These are phyloP conservation scores for Centropristis striata DNA, from an alignment of 2,113 vertebrate genomes.

Conservation along the genomic window DNA sequence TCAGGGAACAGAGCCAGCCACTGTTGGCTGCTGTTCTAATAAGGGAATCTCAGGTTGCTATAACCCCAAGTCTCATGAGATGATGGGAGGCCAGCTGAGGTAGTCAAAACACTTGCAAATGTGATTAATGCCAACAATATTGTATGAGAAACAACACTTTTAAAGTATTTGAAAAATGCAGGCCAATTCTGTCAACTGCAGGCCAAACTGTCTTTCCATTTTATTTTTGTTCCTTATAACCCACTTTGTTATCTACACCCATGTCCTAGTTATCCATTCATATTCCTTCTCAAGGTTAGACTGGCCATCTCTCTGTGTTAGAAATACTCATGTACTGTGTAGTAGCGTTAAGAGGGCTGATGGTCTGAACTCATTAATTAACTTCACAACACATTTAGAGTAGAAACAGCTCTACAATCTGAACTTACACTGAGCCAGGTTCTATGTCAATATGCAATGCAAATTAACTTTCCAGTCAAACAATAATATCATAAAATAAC, in stretches of 20 bases:
- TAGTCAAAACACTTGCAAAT: neutral
- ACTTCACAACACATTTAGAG: neutral
- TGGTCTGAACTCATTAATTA: neutral
- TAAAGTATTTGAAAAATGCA: neutral
- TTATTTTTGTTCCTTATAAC: constrained; percentile 42
- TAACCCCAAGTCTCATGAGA: constrained; percentile 12
- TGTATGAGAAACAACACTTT: neutral
- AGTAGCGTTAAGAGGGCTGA: neutral
- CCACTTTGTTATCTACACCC: constrained; percentile 56
- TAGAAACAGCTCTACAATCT: neutral
- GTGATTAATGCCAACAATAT: neutral
- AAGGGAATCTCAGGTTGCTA: constrained; percentile 6
- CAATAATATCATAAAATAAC: neutral
- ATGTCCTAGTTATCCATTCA: constrained; percentile 52
- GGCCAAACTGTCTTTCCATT: constrained; percentile 2
- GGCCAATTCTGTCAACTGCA: constrained; percentile 8
- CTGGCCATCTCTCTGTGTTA: constrained; percentile 37
- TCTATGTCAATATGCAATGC: neutral
- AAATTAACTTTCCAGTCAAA: constrained; percentile 16
- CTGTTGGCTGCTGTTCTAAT: constrained; percentile 3
- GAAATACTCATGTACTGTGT: neutral
- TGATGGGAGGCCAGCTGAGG: neutral
- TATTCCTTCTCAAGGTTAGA: constrained; percentile 50
- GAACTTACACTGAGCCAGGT: neutral
- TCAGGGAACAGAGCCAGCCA: constrained; percentile 1